Percentiles rank a stretch among this genome's conserved stretches.
These are phyloP conservation scores for Trochalopteron elliotii DNA, from an alignment of 2,113 vertebrate genomes.

Conservation along the genomic window DNA sequence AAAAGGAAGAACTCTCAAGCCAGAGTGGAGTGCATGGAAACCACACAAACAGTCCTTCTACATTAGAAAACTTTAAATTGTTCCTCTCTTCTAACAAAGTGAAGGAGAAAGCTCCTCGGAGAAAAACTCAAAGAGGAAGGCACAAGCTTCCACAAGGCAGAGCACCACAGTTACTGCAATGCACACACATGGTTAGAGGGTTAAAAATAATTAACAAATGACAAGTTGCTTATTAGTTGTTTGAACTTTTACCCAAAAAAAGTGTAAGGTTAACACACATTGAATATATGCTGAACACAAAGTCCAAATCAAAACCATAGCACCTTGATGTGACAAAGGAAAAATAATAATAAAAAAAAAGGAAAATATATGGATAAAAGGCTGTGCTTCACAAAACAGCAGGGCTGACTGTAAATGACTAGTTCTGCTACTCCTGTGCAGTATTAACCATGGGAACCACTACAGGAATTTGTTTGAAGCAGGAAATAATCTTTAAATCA, in stretches of 20 bases:
- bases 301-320: background rate
- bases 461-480: constrained; percentile 30
- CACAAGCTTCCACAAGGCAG: background rate
- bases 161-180: background rate
- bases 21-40: background rate
- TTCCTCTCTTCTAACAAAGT: background rate
- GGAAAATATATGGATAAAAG: background rate
- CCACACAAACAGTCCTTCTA: background rate
- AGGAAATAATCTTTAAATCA: constrained; percentile 49
- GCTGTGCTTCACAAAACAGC: background rate
- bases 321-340: background rate
- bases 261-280: background rate
- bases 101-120: background rate
- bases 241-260: background rate
- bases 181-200: background rate
- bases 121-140: background rate
- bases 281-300: background rate
- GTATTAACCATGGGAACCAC: constrained; percentile 14
- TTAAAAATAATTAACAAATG: background rate
- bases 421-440: background rate
- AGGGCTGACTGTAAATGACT: background rate
- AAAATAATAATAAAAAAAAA: background rate
- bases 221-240: background rate
- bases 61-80: background rate
- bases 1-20: background rate